Conservation (phyloP, 2,888 invertebrate genomes). For the Melieria picta region DNA sequence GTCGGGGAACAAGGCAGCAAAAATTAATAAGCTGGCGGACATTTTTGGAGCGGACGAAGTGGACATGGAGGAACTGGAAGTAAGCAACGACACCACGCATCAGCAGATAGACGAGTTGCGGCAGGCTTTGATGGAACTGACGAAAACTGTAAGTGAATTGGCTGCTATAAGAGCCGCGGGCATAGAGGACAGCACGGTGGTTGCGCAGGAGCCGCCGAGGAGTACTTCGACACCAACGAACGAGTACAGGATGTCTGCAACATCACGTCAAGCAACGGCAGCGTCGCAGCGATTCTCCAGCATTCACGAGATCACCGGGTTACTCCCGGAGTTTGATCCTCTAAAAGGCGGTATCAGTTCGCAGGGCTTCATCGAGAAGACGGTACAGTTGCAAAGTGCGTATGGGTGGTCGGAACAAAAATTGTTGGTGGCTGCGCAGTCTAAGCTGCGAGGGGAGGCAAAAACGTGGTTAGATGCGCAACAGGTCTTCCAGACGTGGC, state of each 20-base stretch:
- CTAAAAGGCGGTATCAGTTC: neutral
- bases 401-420: conserved; percentile 4
- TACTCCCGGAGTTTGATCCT: conserved; percentile 12
- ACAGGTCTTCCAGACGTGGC: conserved; percentile 7
- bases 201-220: neutral
- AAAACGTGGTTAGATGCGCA: neutral
- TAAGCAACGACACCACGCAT: neutral
- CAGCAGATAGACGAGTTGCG: neutral
- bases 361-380: neutral
- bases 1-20: conserved; percentile 2
- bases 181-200: neutral
- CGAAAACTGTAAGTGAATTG: conserved; percentile 4
- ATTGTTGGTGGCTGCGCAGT: conserved; percentile 7
- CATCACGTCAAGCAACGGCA: neutral
- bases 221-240: neutral
- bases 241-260: neutral
- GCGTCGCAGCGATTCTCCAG: no score
- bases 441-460: conserved; percentile 7
- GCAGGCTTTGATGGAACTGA: neutral
- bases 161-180: neutral
- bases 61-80: conserved; percentile 6
- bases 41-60: conserved; percentile 2
- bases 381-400: neutral
- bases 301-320: no score
- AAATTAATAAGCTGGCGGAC: conserved; percentile 2